Percentiles rank a stretch among this genome's conserved stretches.
phyloP scores from a whole-genome alignment of 2,113 vertebrate genomes.

The Platysternon megacephalum region DNA sequence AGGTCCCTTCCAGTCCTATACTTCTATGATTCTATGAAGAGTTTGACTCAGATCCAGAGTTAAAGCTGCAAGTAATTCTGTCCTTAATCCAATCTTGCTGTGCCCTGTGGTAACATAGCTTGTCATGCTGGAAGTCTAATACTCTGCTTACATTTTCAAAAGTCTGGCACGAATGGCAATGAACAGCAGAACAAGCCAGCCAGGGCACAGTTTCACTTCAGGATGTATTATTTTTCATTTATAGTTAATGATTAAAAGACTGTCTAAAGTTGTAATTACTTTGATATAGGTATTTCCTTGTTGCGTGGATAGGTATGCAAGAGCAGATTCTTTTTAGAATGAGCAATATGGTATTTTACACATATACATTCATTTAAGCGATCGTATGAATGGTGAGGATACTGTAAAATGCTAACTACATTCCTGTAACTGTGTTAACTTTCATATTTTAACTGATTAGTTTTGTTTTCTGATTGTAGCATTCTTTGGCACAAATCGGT shows the following conservation, averaged over 20 bases:
- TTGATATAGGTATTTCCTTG: not conserved
- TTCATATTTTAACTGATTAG: not conserved
- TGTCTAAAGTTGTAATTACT: not conserved
- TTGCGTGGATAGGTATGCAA: not conserved
- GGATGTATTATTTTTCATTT: not conserved
- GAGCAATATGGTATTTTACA: not conserved
- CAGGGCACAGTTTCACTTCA: not conserved
- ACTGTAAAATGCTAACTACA: not conserved
- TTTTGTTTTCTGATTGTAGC: conserved; percentile 13
- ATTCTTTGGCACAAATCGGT: not conserved
- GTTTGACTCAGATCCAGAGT: conserved; percentile 10
- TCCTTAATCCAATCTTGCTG: conserved; percentile 31
- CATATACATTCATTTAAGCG: not conserved
- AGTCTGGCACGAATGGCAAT: not conserved
- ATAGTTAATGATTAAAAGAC: not conserved
- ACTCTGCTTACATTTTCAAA: not conserved
- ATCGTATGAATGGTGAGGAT: not conserved
- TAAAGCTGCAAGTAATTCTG: conserved; percentile 49
- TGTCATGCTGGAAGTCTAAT: conserved; percentile 17
- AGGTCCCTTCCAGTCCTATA: not conserved
- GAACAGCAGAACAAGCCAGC: not conserved
- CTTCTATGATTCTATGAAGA: not conserved
- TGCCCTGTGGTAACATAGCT: conserved; percentile 23
- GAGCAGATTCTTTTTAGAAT: not conserved
- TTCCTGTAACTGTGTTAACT: not conserved